Base-by-base conservation (phyloP, 2,113 vertebrate genomes). In the Pontoporia blainvillei region DNA sequence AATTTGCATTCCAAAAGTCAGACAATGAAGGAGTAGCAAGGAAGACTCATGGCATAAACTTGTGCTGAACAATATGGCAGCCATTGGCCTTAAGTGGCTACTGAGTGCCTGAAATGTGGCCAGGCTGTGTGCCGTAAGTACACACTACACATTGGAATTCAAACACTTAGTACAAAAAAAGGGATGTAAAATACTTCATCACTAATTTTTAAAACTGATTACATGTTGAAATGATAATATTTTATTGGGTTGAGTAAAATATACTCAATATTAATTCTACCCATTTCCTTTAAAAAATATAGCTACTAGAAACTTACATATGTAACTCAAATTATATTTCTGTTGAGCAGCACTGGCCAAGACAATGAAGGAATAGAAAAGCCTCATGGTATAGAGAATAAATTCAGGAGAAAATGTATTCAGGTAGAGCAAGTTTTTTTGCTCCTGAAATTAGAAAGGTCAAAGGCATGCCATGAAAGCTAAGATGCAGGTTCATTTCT, bases 1-100 rank as follows among this genome's bases (percentile, higher is more conserved):
- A 87, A 25, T 92, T 79, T 83, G 69, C 49, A 21, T 86, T 97
- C 79, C 8, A 41, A 67, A 95, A 96, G 49, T 21, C 39, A 64
- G 69, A 54, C 17, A 73, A 5, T 9, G 4, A 94, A 94, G 61
- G 36, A 91, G 39, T 15, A 76, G 49, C 73, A 54, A 83, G 18
- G n/a, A 90, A 76, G 75, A 64, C 36, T 61, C 18, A 29, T 4
- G 39, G 7, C 8, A 17, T 8, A 75, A 39, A 79, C 5, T 54
- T 59, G 9, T 36, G 1, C n/a, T 62, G 49, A 11, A 25, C 15
- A 36, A 1, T 10, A 12, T 76, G 52, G 27, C 46, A 54, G 15
- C 66, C 79, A 59, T 23, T 18, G 39, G 57, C 5, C n/a, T 62
- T 8, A 1, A 36, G 29, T 25, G 59, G 34, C 36, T 57, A 57